Percentiles rank a stretch among this genome's conserved stretches.
These are phyloP conservation scores for Fundulus diaphanus DNA, from an alignment of 2,797 vertebrate genomes.

Conservation along the genomic window DNA sequence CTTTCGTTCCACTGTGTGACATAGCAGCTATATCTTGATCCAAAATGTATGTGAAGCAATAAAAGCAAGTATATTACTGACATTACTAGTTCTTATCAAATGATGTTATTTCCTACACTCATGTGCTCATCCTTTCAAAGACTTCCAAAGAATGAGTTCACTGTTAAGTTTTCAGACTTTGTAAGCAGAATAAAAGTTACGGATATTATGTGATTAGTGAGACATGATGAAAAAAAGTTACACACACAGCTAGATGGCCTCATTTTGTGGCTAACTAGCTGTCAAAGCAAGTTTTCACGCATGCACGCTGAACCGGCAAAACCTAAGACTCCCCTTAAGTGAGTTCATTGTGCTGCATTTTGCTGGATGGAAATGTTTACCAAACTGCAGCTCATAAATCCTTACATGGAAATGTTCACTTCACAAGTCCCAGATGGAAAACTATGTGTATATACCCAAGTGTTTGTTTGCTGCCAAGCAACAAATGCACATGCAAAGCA, in stretches of 20 bases:
- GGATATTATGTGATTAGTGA: constrained; percentile 51
- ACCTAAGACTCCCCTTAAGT: constrained; percentile 10
- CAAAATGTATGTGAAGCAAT: neutral
- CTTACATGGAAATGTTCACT: constrained; percentile 72
- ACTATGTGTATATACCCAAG: constrained; percentile 28
- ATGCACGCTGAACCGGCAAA: constrained; percentile 17
- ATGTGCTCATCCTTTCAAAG: constrained; percentile 15
- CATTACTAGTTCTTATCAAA: constrained; percentile 17
- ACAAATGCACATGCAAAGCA: constrained; percentile 67
- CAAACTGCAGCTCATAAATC: constrained; percentile 72
- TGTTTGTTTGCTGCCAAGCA: constrained; percentile 74
- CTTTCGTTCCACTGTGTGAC: neutral
- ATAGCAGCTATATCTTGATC: neutral
- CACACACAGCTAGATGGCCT: constrained; percentile 35
- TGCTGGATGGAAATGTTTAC: constrained; percentile 76
- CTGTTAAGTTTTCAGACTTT: neutral
- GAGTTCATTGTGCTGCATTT: constrained; percentile 53
- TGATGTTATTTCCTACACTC: neutral
- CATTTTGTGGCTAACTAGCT: constrained; percentile 22
- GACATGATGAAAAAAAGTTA: constrained; percentile 11
- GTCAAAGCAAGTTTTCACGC: constrained; percentile 33
- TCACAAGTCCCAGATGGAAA: constrained; percentile 67
- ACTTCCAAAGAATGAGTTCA: neutral
- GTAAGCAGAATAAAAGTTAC: constrained; percentile 49
- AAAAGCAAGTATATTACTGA: neutral